Evolutionary conservation across 2,113 vertebrate genomes (phyloP).

Genomic region (Emberiza fucata): DNA sequence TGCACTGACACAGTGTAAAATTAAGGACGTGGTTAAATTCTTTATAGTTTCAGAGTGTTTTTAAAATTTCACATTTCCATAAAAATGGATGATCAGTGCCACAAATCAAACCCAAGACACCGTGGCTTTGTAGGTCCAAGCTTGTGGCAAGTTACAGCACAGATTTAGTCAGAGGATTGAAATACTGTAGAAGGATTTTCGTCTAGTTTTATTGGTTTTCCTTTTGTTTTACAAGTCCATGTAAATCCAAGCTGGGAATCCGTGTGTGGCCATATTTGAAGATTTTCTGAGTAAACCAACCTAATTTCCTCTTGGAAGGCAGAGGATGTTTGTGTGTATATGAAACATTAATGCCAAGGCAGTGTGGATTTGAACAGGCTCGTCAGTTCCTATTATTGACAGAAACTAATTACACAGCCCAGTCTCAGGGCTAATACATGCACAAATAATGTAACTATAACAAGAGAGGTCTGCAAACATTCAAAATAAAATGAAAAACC

Average conservation of each 20-base stretch:
- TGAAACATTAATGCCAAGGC: background rate
- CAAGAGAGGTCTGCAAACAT: constrained; percentile 19
- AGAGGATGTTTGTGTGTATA: background rate
- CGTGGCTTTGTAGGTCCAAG: background rate
- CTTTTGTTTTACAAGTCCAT: background rate
- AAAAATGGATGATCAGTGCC: background rate
- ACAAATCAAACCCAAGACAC: background rate
- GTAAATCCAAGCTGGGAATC: background rate
- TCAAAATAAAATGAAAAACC: constrained; percentile 6
- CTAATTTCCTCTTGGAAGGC: background rate
- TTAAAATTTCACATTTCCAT: constrained; percentile 40
- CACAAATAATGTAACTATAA: background rate
- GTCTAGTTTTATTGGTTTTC: background rate
- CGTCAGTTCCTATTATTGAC: background rate
- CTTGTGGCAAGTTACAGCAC: background rate
- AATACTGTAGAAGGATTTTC: background rate
- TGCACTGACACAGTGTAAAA: constrained; percentile 43
- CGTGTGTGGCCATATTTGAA: background rate
- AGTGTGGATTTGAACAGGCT: background rate
- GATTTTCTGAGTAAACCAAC: background rate
- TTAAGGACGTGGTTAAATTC: constrained; percentile 45
- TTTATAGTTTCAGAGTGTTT: constrained; percentile 28
- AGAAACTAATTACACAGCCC: constrained; percentile 9
- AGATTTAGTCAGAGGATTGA: background rate
- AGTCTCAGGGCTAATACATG: background rate